Conservation (phyloP, 2,113 vertebrate species). For the Mormyrus lacerda region DNA sequence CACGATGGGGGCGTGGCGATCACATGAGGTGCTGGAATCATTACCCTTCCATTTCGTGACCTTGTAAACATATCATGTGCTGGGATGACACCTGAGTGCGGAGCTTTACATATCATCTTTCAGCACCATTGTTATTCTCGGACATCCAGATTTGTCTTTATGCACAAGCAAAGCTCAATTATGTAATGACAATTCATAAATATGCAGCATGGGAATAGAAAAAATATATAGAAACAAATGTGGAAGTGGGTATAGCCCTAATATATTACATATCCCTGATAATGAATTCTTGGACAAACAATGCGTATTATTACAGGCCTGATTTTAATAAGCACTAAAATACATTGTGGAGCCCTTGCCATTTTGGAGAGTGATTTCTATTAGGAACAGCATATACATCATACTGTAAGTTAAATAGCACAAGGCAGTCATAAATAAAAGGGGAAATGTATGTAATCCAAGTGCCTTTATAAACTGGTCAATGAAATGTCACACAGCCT, state of each 20-base stretch:
- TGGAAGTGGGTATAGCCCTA: neutral
- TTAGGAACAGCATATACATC: neutral
- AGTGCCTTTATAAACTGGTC: neutral
- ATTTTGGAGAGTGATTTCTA: neutral
- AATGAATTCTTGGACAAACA: neutral
- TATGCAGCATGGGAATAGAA: neutral
- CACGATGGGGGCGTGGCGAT: neutral
- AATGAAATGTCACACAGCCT: neutral
- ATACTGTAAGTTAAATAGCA: neutral
- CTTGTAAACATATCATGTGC: neutral
- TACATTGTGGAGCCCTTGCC: neutral
- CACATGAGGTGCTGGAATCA: neutral
- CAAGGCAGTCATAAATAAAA: neutral
- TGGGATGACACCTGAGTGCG: neutral
- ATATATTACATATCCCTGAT: neutral
- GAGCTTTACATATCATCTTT: neutral
- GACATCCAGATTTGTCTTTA: neutral
- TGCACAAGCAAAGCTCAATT: neutral
- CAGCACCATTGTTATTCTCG: neutral
- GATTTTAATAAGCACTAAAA: neutral
- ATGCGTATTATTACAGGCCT: neutral
- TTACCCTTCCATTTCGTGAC: neutral
- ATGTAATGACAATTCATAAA: neutral
- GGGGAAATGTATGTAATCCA: neutral
- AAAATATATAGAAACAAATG: neutral